A percentile compares a stretch with the other conserved stretches of the same genome.
phyloP scores from a whole-genome alignment of 2,888 invertebrate genomes.

The Coleophora deauratella region DNA sequence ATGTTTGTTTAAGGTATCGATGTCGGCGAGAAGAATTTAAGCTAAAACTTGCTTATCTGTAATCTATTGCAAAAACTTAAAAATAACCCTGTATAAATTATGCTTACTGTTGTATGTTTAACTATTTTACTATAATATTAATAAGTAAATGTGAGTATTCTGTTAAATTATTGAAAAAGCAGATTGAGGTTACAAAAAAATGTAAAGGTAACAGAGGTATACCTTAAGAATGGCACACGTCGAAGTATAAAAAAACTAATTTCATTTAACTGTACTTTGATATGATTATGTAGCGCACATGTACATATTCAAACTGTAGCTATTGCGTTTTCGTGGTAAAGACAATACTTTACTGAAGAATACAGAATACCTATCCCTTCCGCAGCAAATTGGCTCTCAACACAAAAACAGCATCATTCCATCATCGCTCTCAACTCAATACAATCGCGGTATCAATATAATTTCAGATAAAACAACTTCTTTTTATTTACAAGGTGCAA shows the following conservation, averaged over 20 bases:
- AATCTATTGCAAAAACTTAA: slow-evolving; percentile 42
- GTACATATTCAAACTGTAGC: slow-evolving; percentile 21
- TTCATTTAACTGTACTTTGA: slow-evolving; percentile 66
- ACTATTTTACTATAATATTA: slow-evolving; percentile 56
- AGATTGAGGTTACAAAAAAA: slow-evolving; percentile 60
- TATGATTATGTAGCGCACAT: slow-evolving; percentile 60
- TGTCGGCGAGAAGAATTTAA: not conserved
- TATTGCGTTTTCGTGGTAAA: slow-evolving; percentile 26
- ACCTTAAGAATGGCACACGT: slow-evolving; percentile 66
- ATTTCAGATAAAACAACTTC: too few species aligned
- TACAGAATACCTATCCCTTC: not conserved
- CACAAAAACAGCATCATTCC: too few species aligned
- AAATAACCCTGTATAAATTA: slow-evolving; percentile 73
- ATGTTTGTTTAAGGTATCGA: too few species aligned
- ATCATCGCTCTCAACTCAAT: too few species aligned
- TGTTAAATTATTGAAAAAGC: slow-evolving; percentile 59
- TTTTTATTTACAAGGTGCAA: slow-evolving; percentile 34
- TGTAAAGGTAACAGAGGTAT: slow-evolving; percentile 58
- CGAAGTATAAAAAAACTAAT: slow-evolving; percentile 53
- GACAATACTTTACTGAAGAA: slow-evolving; percentile 15
- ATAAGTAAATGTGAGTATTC: slow-evolving; percentile 58
- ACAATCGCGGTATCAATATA: too few species aligned
- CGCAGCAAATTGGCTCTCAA: too few species aligned
- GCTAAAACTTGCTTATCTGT: slow-evolving; percentile 9
- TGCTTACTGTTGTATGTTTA: slow-evolving; percentile 62